A percentile compares a stretch with the other conserved stretches of the same genome.
Evolutionary conservation across 2,113 vertebrate genomes (phyloP).

Genomic region (Stomatorhinus ivindoensis): DNA sequence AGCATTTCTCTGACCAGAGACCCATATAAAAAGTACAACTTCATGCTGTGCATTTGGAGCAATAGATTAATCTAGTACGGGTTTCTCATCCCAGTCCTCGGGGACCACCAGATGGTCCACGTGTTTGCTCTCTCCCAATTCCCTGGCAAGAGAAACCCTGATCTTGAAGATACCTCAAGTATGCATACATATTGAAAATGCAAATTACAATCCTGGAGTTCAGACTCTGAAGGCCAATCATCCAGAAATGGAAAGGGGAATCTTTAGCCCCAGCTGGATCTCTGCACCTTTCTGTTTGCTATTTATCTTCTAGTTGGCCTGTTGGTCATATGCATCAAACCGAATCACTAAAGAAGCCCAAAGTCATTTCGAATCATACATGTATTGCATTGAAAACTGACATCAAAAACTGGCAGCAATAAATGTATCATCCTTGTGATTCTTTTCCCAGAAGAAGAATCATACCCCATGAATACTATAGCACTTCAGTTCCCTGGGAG

Average conservation of each 20-base stretch:
- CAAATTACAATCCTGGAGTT: not conserved
- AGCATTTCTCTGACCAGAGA: not conserved
- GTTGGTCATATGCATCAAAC: not conserved
- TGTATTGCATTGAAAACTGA: not conserved
- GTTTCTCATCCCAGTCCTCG: too few species aligned
- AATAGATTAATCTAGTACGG: not conserved
- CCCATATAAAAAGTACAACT: not conserved
- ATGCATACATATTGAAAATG: not conserved
- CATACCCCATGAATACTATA: not conserved
- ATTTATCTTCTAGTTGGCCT: not conserved
- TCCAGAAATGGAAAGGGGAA: not conserved
- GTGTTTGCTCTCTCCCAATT: too few species aligned
- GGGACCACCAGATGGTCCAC: too few species aligned
- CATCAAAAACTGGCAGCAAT: not conserved
- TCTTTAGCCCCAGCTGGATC: not conserved
- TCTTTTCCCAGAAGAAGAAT: not conserved
- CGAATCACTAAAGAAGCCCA: not conserved
- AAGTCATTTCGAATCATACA: not conserved
- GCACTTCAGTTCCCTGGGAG: not conserved
- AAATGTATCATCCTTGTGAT: not conserved
- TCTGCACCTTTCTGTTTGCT: not conserved
- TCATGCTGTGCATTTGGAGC: not conserved
- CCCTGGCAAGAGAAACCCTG: too few species aligned
- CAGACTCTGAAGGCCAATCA: not conserved
- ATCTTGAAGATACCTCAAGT: not conserved